These are phyloP conservation scores for Ceraclea dissimilis DNA, from an alignment of 2,888 invertebrate genomes.

Conservation along the genomic window DNA sequence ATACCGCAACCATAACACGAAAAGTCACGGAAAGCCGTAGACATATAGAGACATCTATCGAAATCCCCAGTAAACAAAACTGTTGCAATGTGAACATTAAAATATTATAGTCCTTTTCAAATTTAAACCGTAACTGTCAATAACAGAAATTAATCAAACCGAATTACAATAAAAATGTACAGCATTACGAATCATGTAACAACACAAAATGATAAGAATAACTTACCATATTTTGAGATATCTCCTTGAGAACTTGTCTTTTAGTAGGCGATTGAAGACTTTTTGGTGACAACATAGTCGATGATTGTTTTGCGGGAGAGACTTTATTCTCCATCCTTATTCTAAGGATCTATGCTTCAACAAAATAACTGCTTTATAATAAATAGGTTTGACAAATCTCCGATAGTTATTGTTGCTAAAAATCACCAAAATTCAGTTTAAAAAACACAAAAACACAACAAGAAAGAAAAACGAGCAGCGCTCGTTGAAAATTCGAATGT, in stretches of 20 bases:
- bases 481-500: not conserved
- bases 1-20: no score
- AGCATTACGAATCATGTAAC: not conserved
- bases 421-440: no score
- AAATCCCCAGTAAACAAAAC: not conserved
- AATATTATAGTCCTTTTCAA: not conserved
- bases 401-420: no score
- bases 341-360: not conserved
- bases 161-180: not conserved
- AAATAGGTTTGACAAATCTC: no score
- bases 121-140: not conserved
- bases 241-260: conserved; percentile 17
- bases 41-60: not conserved
- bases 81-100: not conserved
- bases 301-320: not conserved
- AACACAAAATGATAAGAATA: not conserved
- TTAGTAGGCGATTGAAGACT: conserved; percentile 14
- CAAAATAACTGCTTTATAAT: no score
- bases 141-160: not conserved
- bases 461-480: not conserved
- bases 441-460: not conserved
- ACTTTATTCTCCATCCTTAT: conserved; percentile 20
- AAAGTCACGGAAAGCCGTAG: not conserved
- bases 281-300: conserved; percentile 1
- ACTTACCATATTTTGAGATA: conserved; percentile 21